phyloP scores from a whole-genome alignment of 1,140 invertebrate species.

The Atta cephalotes region DNA sequence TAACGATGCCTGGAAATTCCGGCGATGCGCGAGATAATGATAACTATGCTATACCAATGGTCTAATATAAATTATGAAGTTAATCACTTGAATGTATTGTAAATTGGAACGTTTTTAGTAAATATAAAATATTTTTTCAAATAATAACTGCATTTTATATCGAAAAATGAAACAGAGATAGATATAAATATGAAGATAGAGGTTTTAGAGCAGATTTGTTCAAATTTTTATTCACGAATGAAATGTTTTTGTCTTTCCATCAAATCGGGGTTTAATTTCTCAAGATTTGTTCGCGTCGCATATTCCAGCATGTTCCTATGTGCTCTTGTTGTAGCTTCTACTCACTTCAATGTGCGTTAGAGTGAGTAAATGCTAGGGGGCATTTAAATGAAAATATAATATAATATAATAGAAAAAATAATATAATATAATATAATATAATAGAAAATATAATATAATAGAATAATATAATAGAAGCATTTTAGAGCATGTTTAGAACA shows the following conservation, averaged over 20 bases:
- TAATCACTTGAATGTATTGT: background rate
- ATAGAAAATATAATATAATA: no score
- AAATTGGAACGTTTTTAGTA: background rate
- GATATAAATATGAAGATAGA: background rate
- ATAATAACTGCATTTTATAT: background rate
- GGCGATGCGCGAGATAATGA: background rate
- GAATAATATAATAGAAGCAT: no score
- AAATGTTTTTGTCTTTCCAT: background rate
- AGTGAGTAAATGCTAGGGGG: no score
- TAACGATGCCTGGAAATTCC: background rate
- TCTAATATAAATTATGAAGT: conserved; percentile 3
- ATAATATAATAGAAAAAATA: no score
- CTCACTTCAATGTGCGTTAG: no score
- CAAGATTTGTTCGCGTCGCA: no score
- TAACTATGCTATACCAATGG: background rate
- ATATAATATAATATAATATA: no score
- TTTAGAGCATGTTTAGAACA: no score
- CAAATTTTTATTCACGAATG: background rate
- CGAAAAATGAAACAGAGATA: background rate
- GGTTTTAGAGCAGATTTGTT: background rate
- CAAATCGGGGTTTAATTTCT: background rate
- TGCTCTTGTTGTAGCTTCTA: no score
- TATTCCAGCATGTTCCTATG: no score
- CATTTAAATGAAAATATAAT: no score
- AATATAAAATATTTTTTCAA: background rate